These are phyloP conservation scores for Clarias batrachus DNA, from an alignment of 2,113 vertebrate species.

Conservation along the genomic window DNA sequence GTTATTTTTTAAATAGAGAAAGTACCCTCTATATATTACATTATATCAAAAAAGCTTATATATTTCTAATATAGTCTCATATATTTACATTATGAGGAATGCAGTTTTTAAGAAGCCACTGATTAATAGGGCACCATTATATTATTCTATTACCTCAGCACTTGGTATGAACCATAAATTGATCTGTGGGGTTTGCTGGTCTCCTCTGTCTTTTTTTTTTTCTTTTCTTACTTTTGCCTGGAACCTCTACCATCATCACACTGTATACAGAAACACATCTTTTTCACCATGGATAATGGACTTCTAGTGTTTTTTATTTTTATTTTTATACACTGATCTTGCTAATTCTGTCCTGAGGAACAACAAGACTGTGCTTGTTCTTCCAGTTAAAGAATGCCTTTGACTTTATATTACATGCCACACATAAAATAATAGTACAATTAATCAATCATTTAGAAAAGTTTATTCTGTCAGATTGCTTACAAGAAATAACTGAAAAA, in stretches of 20 bases:
- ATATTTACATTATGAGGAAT: not conserved
- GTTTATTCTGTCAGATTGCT: not conserved
- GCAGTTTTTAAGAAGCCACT: not conserved
- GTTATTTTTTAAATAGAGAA: not conserved
- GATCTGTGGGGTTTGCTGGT: not conserved
- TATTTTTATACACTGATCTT: not conserved
- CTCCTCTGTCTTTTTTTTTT: not conserved
- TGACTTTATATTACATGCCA: not conserved
- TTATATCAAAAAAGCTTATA: not conserved
- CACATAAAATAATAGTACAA: not conserved
- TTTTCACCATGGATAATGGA: not conserved
- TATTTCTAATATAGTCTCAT: no score
- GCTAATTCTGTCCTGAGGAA: not conserved
- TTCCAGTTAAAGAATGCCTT: not conserved
- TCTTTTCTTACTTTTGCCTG: not conserved
- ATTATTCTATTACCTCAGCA: not conserved
- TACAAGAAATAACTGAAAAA: not conserved
- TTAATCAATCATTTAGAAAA: not conserved
- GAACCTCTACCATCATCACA: not conserved
- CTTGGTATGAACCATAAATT: not conserved
- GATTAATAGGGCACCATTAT: not conserved
- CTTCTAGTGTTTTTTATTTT: not conserved
- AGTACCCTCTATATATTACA: not conserved
- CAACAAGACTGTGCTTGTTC: not conserved
- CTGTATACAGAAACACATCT: not conserved